These are phyloP conservation scores for Limonius californicus DNA, from an alignment of 1,140 invertebrate genomes.

Conservation along the genomic window DNA sequence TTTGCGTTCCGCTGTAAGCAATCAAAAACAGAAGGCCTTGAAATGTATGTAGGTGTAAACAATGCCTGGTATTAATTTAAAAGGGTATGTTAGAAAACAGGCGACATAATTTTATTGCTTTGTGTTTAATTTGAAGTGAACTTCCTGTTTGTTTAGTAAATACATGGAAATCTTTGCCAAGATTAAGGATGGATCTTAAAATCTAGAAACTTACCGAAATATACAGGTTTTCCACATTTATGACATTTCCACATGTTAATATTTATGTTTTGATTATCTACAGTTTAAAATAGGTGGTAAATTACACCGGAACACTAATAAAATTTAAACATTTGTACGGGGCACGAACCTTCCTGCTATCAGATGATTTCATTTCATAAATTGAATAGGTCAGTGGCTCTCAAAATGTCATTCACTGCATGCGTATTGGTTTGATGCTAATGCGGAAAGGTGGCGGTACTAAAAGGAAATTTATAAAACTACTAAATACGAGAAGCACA, in stretches of 20 bases:
- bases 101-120: too few relatives aligned
- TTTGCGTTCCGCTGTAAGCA: constrained; percentile 78
- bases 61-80: too few relatives aligned
- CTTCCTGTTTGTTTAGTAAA: not conserved
- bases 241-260: constrained; percentile 78
- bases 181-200: too few relatives aligned
- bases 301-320: not conserved
- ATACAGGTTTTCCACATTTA: constrained; percentile 82
- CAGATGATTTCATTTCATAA: constrained; percentile 1
- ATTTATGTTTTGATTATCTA: not conserved
- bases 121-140: too few relatives aligned
- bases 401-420: not conserved
- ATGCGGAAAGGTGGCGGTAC: too few relatives aligned
- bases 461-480: too few relatives aligned
- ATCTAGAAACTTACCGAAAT: constrained; percentile 68
- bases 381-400: not conserved
- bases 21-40: constrained; percentile 14
- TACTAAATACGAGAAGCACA: too few relatives aligned
- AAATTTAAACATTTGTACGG: not conserved
- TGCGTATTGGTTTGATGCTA: too few relatives aligned
- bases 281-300: not conserved
- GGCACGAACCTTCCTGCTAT: not conserved
- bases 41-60: too few relatives aligned
- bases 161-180: not conserved
- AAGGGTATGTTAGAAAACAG: too few relatives aligned